Evolutionary conservation across 2,888 invertebrate genomes (phyloP).

Genomic region (Drosophila mulleri): DNA sequence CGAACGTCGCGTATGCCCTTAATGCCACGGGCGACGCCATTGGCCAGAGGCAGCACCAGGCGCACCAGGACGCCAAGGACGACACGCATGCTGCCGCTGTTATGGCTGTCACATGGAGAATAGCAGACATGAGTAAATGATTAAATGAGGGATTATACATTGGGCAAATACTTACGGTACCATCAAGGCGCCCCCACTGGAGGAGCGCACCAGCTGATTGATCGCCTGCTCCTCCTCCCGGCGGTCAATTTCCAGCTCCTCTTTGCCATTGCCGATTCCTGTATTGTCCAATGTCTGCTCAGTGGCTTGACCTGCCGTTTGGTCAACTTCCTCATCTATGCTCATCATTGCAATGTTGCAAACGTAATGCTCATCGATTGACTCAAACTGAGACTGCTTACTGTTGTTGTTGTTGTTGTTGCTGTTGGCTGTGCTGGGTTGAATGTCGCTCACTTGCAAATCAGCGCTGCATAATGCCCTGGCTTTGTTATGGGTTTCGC

Average conservation of each 20-base stretch:
- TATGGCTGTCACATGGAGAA: conserved; percentile 19
- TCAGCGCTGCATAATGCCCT: conserved; percentile 16
- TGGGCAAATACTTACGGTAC: conserved; percentile 69
- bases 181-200: conserved; percentile 64
- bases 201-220: conserved; percentile 74
- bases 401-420: background rate
- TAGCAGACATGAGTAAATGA: background rate
- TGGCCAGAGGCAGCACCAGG: conserved; percentile 83
- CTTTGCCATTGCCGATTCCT: conserved; percentile 24
- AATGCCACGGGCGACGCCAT: conserved; percentile 83
- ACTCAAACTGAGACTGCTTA: conserved; percentile 21
- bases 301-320: conserved; percentile 8
- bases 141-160: background rate
- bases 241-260: conserved; percentile 76
- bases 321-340: conserved; percentile 55
- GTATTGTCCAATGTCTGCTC: conserved; percentile 7
- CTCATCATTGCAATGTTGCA: conserved; percentile 73
- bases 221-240: conserved; percentile 80
- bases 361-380: conserved; percentile 72
- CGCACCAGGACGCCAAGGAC: conserved; percentile 83
- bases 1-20: conserved; percentile 83
- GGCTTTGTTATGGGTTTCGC: conserved; percentile 15
- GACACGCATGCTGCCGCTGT: conserved; percentile 81
- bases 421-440: conserved; percentile 17
- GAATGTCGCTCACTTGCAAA: conserved; percentile 8